Conservation (phyloP, 2,797 vertebrate species). For the Bothrops alternatus region DNA sequence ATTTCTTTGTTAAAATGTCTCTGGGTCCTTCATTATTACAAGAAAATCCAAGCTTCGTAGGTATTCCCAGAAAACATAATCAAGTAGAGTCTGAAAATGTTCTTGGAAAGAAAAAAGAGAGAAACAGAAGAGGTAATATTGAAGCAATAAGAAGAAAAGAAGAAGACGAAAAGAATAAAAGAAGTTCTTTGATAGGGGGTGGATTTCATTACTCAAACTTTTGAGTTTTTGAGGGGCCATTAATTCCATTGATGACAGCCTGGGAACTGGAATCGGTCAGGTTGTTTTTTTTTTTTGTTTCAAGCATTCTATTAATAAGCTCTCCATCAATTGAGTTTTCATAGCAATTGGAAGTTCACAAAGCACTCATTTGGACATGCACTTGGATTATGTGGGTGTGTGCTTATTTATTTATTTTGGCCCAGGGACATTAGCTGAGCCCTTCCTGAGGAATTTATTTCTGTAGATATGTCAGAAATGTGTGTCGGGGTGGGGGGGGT, state of each 20-base stretch:
- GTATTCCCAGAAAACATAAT: neutral
- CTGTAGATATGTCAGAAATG: neutral
- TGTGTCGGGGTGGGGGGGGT: too few relatives aligned
- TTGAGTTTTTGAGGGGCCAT: neutral
- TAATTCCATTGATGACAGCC: neutral
- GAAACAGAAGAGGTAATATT: neutral
- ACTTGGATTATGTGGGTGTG: neutral
- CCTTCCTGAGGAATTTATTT: neutral
- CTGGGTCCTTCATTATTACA: neutral
- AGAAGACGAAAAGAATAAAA: neutral
- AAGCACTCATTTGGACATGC: neutral
- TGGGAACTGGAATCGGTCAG: neutral
- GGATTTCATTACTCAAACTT: neutral
- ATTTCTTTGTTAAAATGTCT: neutral
- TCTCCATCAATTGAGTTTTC: neutral
- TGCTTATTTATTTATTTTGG: neutral
- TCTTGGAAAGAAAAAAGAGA: neutral
- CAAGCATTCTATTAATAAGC: neutral
- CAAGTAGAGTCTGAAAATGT: neutral
- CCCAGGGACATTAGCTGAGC: neutral
- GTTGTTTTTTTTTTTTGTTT: neutral
- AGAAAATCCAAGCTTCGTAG: neutral
- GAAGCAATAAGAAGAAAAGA: neutral
- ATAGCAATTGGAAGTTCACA: neutral
- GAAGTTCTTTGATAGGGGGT: neutral